Evolutionary conservation across 2,888 invertebrate genomes (phyloP).

Genomic region (Dilophus febrilis): DNA sequence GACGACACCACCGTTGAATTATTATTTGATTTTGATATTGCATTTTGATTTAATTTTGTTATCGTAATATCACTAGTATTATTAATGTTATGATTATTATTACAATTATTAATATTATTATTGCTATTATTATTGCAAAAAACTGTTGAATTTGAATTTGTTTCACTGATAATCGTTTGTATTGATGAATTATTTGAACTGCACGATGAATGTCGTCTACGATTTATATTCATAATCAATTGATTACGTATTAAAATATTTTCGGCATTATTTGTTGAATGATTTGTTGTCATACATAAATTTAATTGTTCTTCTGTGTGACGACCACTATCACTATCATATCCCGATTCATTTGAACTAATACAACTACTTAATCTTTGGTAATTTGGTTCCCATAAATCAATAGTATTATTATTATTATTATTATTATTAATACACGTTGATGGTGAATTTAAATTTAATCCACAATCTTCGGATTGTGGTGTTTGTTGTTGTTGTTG

Average conservation of each 20-base stretch:
- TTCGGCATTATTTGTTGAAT: background rate
- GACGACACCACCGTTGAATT: too few species aligned
- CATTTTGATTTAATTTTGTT: too few species aligned
- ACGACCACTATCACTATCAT: conserved; percentile 59
- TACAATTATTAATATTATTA: too few species aligned
- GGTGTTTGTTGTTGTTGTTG: conserved; percentile 11
- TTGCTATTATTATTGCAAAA: too few species aligned
- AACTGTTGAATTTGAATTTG: too few species aligned
- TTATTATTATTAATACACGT: conserved; percentile 31
- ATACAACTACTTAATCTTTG: conserved; percentile 54
- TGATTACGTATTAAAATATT: too few species aligned
- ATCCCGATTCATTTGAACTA: conserved; percentile 69
- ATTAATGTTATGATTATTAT: too few species aligned
- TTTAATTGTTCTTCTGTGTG: conserved; percentile 34
- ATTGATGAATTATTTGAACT: background rate
- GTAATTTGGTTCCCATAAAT: conserved; percentile 40
- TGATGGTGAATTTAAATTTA: conserved; percentile 29
- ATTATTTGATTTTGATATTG: too few species aligned
- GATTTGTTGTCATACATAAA: conserved; percentile 20
- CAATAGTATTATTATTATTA: conserved; percentile 35
- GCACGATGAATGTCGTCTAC: conserved; percentile 24
- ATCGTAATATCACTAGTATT: too few species aligned
- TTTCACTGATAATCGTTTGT: too few species aligned
- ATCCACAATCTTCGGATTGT: conserved; percentile 31
- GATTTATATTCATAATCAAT: conserved; percentile 17